Percentiles rank a stretch among this genome's conserved stretches.
phyloP scores from a whole-genome alignment of 1,140 invertebrate genomes.

The Hetaerina americana region DNA sequence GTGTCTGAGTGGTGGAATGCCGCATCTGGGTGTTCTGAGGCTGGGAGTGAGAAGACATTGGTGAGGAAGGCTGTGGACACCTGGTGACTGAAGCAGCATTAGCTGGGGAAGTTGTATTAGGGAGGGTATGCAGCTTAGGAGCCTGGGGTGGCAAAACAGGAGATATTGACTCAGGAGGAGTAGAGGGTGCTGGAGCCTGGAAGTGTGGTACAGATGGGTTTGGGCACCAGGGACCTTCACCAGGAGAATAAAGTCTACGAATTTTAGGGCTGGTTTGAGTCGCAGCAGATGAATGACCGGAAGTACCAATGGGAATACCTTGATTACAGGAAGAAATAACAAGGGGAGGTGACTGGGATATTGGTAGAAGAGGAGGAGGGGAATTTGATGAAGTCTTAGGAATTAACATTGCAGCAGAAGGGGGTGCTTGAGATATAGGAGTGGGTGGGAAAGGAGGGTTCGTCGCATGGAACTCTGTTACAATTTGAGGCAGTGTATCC shows the following conservation, averaged over 20 bases:
- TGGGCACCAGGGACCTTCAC: not conserved
- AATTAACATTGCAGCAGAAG: not conserved
- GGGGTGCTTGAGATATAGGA: not conserved
- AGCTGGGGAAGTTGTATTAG: not conserved
- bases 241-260: not conserved
- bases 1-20: constrained; percentile 15
- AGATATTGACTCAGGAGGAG: constrained; percentile 1
- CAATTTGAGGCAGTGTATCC: not conserved
- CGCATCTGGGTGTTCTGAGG: constrained; percentile 1
- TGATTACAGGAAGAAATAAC: not conserved
- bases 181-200: constrained; percentile 6
- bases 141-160: not conserved
- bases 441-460: not conserved
- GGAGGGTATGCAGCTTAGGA: not conserved
- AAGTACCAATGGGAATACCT: not conserved
- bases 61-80: not conserved
- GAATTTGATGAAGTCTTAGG: not conserved
- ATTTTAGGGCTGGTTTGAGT: constrained; percentile 4
- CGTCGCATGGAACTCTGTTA: not conserved
- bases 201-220: constrained; percentile 8
- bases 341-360: not conserved
- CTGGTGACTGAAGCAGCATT: not conserved
- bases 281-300: not conserved
- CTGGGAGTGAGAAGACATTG: not conserved
- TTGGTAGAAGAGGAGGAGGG: not conserved